These are phyloP conservation scores for Blastomussa wellsi DNA, from an alignment of 92 coral and sea anemone genomes.

Conservation along the genomic window DNA sequence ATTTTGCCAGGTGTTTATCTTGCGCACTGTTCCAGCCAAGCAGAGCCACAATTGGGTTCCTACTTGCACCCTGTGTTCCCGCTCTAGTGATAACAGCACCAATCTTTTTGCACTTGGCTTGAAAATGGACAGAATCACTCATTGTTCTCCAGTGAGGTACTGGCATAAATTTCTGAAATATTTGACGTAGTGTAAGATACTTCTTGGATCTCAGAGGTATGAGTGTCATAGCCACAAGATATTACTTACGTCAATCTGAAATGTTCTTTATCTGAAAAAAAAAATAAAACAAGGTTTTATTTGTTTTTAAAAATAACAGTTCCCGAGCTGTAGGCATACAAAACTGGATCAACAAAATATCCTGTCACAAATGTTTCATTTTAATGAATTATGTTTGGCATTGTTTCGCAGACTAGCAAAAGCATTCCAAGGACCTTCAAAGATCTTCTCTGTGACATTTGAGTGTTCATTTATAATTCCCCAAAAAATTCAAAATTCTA, in stretches of 20 bases:
- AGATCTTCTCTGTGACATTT: too few species aligned
- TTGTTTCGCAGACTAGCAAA: too few species aligned
- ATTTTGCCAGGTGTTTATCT: constrained; percentile 78
- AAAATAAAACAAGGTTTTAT: not conserved
- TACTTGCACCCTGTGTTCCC: constrained; percentile 9
- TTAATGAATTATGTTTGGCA: not conserved
- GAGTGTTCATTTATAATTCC: too few species aligned
- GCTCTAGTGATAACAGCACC: constrained; percentile 66
- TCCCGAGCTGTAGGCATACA: not conserved
- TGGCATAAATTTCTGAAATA: not conserved
- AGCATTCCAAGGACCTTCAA: too few species aligned
- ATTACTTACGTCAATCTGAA: not conserved
- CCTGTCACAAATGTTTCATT: not conserved
- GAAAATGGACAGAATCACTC: not conserved
- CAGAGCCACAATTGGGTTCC: constrained; percentile 77
- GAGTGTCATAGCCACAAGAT: not conserved
- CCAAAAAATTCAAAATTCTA: too few species aligned
- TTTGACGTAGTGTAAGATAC: not conserved
- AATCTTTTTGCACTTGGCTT: constrained; percentile 45
- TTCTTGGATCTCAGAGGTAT: not conserved
- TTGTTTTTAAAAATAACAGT: too few species aligned
- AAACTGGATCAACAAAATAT: too few species aligned
- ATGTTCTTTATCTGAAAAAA: not conserved
- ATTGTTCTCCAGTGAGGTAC: not conserved
- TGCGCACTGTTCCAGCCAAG: constrained; percentile 94